Evolutionary conservation across 1,140 invertebrate species (phyloP), one percentile per base, ranked within the genome.

Genomic region (Lasioglossum baleicum): DNA sequence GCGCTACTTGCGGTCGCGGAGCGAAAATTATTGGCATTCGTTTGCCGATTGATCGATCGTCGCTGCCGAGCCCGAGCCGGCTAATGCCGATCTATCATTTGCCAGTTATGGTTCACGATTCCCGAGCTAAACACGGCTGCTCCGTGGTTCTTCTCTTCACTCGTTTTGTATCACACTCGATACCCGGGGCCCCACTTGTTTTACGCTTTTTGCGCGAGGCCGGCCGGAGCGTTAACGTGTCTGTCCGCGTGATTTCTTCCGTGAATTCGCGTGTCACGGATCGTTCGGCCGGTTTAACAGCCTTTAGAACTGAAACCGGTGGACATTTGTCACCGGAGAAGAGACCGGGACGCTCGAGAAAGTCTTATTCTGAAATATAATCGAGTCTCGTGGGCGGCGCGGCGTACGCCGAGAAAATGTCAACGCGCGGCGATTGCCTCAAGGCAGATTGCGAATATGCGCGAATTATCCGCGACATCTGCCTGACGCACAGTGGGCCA

Each of bases 1-100:
- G 60, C 61, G 44, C 72, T 58, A 42, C 73, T 56, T 22, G 48
- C 63, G 65, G 72, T 44, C 73, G 63, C 22, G 1, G 35, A 13
- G 26, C 31, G 63, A 67, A 75, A 75, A 75, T 75, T 68, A 68
- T 75, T 68, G 40, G 64, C 51, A 75, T 75, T 75, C 40, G 51
- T 15, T 13, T 15, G 51, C 51, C 64, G 63, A 58, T 51, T 60
- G 65, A 76, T 69, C 65, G 74, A 76, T 76, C 74, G 66, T 17
- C 7, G 11, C 65, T 26, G 35, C 13, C n/a, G 35, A 35, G n/a
- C 44, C n/a, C 44, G 4, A 2, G 2, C 22, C 63, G 73, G 35
- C 56, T 67, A 56, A 42, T 56, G 15, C 11, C 20, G 35, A 76
- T 76, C 53, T 26, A 68, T 76, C 66, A 70, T 70, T 76, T 20